phyloP scores from a whole-genome alignment of 2,797 vertebrate genomes.

The Gorsachius magnificus region DNA sequence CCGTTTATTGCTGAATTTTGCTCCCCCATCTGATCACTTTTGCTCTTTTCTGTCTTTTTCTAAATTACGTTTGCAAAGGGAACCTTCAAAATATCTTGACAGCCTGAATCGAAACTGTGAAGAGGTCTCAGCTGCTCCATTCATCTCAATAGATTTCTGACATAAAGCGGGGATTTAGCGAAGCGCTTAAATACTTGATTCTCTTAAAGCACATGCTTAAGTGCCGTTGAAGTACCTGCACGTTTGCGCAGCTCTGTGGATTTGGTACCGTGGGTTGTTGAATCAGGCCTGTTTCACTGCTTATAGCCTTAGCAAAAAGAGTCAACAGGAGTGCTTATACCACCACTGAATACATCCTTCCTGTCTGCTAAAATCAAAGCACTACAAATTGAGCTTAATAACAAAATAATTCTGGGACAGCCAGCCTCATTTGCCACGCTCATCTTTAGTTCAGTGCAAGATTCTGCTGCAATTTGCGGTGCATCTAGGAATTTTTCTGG shows the following conservation, averaged over 20 bases:
- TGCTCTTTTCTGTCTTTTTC: not conserved
- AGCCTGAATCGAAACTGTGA: constrained; percentile 34
- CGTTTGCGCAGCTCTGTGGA: not conserved
- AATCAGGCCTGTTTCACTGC: not conserved
- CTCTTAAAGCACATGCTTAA: not conserved
- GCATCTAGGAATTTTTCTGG: not conserved
- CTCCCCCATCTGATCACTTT: not conserved
- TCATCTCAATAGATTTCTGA: constrained; percentile 11
- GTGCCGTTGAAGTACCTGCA: not conserved
- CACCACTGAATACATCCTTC: not conserved
- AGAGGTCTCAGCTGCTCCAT: constrained; percentile 57
- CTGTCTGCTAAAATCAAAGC: not conserved
- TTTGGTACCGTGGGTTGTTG: not conserved
- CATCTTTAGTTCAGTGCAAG: not conserved
- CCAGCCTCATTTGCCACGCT: not conserved
- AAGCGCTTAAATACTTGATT: constrained; percentile 6
- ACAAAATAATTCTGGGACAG: not conserved
- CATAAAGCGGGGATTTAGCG: not conserved
- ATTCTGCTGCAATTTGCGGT: not conserved
- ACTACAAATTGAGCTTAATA: not conserved
- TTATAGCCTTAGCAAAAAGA: not conserved
- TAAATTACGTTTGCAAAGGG: not conserved
- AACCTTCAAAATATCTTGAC: constrained; percentile 28
- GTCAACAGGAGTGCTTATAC: not conserved
- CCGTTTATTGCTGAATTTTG: not conserved